Percentiles rank a stretch among this genome's conserved stretches.
These are phyloP conservation scores for Steinernema carpocapsae DNA, from an alignment of 2,888 invertebrate genomes.

Conservation along the genomic window DNA sequence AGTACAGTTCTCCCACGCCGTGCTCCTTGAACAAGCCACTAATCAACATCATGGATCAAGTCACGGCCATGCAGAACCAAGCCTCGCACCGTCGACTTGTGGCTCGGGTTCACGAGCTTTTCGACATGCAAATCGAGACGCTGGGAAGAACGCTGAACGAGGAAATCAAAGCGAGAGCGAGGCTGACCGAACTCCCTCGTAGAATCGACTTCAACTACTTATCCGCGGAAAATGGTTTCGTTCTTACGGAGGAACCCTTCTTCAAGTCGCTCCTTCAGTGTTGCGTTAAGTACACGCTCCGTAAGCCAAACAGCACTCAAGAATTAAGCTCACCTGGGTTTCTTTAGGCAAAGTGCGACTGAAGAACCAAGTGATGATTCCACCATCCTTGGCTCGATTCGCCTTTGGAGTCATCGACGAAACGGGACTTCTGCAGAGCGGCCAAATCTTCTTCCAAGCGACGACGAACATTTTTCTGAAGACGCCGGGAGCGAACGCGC, in stretches of 20 bases:
- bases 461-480: slow-evolving; percentile 45
- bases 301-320: not conserved
- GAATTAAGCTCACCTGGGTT: not conserved
- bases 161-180: not conserved
- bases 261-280: slow-evolving; percentile 59
- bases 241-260: slow-evolving; percentile 60
- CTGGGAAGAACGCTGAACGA: slow-evolving; percentile 2
- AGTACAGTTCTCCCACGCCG: slow-evolving; percentile 61
- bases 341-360: slow-evolving; percentile 37
- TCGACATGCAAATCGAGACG: slow-evolving; percentile 57
- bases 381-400: slow-evolving; percentile 49
- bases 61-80: slow-evolving; percentile 39
- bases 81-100: not conserved
- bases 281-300: slow-evolving; percentile 6
- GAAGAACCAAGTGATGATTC: slow-evolving; percentile 53
- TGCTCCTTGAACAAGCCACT: slow-evolving; percentile 69
- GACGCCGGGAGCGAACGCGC: not conserved
- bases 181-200: not conserved
- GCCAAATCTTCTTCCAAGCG: slow-evolving; percentile 64
- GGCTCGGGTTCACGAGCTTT: slow-evolving; percentile 43
- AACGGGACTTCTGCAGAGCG: slow-evolving; percentile 59
- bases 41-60: slow-evolving; percentile 69
- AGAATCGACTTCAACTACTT: slow-evolving; percentile 50
- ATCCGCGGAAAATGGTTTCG: slow-evolving; percentile 38
- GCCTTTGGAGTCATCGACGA: slow-evolving; percentile 67